A percentile compares a stretch with the other conserved stretches of the same genome.
These are phyloP conservation scores for Busseola fusca DNA, from an alignment of 2,888 invertebrate species.

Conservation along the genomic window DNA sequence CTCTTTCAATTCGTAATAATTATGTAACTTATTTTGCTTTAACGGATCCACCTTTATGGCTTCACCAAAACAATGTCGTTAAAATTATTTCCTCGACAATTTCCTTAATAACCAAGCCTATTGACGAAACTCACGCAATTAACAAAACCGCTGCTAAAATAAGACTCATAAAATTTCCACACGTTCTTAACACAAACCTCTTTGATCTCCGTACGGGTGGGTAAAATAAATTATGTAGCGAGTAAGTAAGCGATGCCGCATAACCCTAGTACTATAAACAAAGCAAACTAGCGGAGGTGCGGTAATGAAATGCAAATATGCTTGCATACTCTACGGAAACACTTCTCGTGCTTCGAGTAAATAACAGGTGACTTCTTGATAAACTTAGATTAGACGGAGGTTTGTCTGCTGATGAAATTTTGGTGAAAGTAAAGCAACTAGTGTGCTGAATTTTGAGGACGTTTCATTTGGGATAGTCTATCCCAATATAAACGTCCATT, in stretches of 20 bases:
- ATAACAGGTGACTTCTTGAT: conserved; percentile 73
- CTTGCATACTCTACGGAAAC: conserved; percentile 72
- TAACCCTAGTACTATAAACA: conserved; percentile 60
- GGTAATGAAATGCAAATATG: conserved; percentile 82
- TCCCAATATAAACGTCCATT: not conserved
- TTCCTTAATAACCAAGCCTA: conserved; percentile 26
- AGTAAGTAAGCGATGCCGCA: conserved; percentile 55
- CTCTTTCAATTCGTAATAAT: not conserved
- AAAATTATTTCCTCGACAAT: conserved; percentile 36
- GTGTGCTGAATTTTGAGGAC: not conserved
- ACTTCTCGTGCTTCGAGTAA: conserved; percentile 70
- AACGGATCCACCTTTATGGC: not conserved
- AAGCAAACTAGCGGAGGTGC: conserved; percentile 65
- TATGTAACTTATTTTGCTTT: not conserved
- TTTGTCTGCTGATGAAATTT: conserved; percentile 37
- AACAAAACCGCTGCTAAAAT: conserved; percentile 43
- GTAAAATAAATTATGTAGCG: conserved; percentile 59
- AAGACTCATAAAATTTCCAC: conserved; percentile 47
- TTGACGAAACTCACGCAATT: conserved; percentile 35
- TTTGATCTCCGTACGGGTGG: conserved; percentile 53
- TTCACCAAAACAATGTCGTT: conserved; percentile 13
- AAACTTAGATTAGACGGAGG: conserved; percentile 37
- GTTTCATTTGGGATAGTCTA: not conserved
- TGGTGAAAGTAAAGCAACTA: conserved; percentile 11
- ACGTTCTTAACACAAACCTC: conserved; percentile 43